Base-by-base conservation (phyloP, 2,797 vertebrate genomes). In the Gymnodraco acuticeps region DNA sequence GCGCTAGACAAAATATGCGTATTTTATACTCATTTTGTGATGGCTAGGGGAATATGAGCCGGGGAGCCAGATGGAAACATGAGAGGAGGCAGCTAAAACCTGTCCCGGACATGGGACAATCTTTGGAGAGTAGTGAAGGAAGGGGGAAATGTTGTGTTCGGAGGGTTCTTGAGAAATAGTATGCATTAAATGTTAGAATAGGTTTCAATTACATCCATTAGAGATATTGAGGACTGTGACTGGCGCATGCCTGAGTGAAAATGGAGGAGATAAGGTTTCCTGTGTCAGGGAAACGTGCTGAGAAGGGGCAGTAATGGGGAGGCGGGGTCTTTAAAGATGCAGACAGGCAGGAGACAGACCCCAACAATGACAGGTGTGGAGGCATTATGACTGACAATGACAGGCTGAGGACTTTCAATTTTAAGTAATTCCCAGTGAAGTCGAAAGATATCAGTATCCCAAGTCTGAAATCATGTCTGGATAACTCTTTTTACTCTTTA, bases 201-300 rank as follows among this genome's bases (percentile, higher is more conserved):
- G 64, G 78, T 51, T 78, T 86, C 75, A 71, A 41, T 93, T 85
- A 89, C 87, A 82, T 81, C 84, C 86, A 90, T 86, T 88, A 87
- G 87, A 78, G 81, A 87, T 52, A 62, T 79, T 70, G 71, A 83
- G 70, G 70, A 76, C 69, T 70, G 67, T 81, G 84, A 72, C 72
- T 75, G 74, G 71, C 33, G 77, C 75, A 80, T 82, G 80, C 64
- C 73, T 80, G 80, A 55, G 68, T 73, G 81, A 80, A 77, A 88
- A 68, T 55, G 71, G 61, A 72, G 70, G 59, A 75, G 88, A 87
- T 89, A 85, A 78, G 75, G 80, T 91, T 91, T 81, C 89, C 11
- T 65, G 62, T 72, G 70, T 77, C 43, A 51, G 66, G 54, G 56
- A 76, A 79, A 81, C 38, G 19, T 64, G 67, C 64, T 60, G 79